phyloP scores from a whole-genome alignment of 2,888 invertebrate genomes.

The Kuschelorhynchus macadamiae region DNA sequence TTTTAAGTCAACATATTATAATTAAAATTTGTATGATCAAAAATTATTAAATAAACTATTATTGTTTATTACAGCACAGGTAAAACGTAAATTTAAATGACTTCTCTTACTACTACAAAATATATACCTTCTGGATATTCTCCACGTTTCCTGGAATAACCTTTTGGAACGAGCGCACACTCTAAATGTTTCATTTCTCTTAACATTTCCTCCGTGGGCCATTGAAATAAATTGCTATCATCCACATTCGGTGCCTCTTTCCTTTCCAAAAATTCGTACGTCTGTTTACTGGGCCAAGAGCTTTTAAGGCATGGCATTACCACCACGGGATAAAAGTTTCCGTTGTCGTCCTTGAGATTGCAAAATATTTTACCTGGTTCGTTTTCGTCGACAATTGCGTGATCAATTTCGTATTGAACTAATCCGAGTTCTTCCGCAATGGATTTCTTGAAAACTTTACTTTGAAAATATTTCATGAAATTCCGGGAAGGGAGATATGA shows the following conservation, averaged over 20 bases:
- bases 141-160: constrained; percentile 76
- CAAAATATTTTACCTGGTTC: constrained; percentile 80
- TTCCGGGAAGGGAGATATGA: constrained; percentile 76
- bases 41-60: too few relatives aligned
- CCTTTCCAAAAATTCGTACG: constrained; percentile 78
- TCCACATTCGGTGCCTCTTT: constrained; percentile 67
- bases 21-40: too few relatives aligned
- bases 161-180: constrained; percentile 80
- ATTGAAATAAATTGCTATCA: constrained; percentile 66
- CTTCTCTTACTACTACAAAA: too few relatives aligned
- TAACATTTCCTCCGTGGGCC: constrained; percentile 80
- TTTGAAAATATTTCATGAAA: constrained; percentile 80
- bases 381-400: constrained; percentile 68
- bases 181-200: constrained; percentile 77
- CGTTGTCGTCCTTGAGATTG: constrained; percentile 60
- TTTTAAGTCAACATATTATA: too few relatives aligned
- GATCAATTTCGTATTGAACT: constrained; percentile 69
- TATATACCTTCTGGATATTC: constrained; percentile 58
- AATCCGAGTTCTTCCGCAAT: constrained; percentile 75
- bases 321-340: constrained; percentile 72
- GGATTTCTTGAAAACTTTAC: constrained; percentile 74
- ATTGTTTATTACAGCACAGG: too few relatives aligned
- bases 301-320: constrained; percentile 79
- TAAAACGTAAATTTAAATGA: too few relatives aligned
- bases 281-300: constrained; percentile 81